Conservation (phyloP, 64 coral and sea anemone genomes). For the Montipora sp. region DNA sequence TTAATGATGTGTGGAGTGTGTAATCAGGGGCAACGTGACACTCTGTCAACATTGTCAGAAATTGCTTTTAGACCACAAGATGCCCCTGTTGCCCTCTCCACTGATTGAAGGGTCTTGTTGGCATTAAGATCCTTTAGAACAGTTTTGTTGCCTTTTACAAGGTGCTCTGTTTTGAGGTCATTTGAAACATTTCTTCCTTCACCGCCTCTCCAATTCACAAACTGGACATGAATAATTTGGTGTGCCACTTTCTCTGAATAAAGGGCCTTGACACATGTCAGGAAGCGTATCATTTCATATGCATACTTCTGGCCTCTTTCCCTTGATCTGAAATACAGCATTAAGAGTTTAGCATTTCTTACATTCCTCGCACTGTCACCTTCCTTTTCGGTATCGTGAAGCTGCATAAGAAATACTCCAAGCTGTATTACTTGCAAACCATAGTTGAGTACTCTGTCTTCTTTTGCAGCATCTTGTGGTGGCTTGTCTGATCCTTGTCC, state of each 20-base stretch:
- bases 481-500: slow-evolving; percentile 8
- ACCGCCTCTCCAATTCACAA: slow-evolving; percentile 15
- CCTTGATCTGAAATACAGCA: slow-evolving; percentile 48
- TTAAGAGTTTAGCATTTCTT: slow-evolving; percentile 24
- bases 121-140: neutral
- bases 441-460: slow-evolving; percentile 36
- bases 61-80: slow-evolving; percentile 21
- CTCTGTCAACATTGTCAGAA: slow-evolving; percentile 10
- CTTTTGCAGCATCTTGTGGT: slow-evolving; percentile 38
- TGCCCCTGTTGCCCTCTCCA: slow-evolving; percentile 26
- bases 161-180: slow-evolving; percentile 13
- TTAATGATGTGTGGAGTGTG: slow-evolving; percentile 23
- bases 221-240: neutral
- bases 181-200: slow-evolving; percentile 11
- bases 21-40: neutral
- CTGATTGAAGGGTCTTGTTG: neutral
- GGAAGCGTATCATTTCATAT: slow-evolving; percentile 52
- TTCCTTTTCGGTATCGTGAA: slow-evolving; percentile 55
- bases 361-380: slow-evolving; percentile 25
- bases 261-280: slow-evolving; percentile 53
- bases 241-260: slow-evolving; percentile 40
- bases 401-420: slow-evolving; percentile 47
- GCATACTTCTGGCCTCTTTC: slow-evolving; percentile 58
- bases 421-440: slow-evolving; percentile 36
- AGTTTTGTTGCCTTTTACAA: slow-evolving; percentile 20